A percentile compares a stretch with the other conserved stretches of the same genome.
phyloP scores from a whole-genome alignment of 2,888 invertebrate species.

The Plebejus melissa region DNA sequence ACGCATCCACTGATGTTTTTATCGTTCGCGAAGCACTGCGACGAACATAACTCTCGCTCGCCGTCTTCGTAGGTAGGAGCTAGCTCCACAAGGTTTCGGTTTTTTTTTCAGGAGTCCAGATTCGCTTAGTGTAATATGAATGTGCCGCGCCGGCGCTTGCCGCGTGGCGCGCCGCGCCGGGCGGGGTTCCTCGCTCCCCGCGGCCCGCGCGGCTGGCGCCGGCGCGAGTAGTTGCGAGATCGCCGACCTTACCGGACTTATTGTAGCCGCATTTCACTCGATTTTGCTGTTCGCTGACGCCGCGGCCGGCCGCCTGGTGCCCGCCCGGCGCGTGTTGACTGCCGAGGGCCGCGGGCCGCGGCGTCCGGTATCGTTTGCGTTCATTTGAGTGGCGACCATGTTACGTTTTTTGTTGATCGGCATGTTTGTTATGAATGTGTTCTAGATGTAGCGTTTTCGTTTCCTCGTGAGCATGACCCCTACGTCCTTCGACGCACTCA shows the following conservation, averaged over 20 bases:
- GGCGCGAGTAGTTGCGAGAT: background rate
- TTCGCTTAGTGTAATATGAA: constrained; percentile 34
- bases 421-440: constrained; percentile 39
- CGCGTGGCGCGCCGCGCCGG: background rate
- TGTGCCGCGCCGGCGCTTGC: constrained; percentile 36
- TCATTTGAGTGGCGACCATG: constrained; percentile 31
- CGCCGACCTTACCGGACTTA: constrained; percentile 16
- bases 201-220: background rate
- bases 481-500: constrained; percentile 73
- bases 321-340: background rate
- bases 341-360: background rate
- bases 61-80: constrained; percentile 24
- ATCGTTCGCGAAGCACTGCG: constrained; percentile 31
- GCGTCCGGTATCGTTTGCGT: constrained; percentile 11
- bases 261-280: constrained; percentile 25
- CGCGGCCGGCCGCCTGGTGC: background rate
- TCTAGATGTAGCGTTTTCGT: constrained; percentile 42
- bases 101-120: constrained; percentile 44
- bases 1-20: constrained; percentile 53
- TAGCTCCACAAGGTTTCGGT: constrained; percentile 39
- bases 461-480: constrained; percentile 58
- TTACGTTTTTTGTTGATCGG: constrained; percentile 36
- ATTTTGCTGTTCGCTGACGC: constrained; percentile 28
- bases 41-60: constrained; percentile 10
- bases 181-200: background rate